Percentiles rank a stretch among this genome's conserved stretches.
Evolutionary conservation across 1,140 invertebrate species (phyloP).

Genomic region (Temnothorax longispinosus): DNA sequence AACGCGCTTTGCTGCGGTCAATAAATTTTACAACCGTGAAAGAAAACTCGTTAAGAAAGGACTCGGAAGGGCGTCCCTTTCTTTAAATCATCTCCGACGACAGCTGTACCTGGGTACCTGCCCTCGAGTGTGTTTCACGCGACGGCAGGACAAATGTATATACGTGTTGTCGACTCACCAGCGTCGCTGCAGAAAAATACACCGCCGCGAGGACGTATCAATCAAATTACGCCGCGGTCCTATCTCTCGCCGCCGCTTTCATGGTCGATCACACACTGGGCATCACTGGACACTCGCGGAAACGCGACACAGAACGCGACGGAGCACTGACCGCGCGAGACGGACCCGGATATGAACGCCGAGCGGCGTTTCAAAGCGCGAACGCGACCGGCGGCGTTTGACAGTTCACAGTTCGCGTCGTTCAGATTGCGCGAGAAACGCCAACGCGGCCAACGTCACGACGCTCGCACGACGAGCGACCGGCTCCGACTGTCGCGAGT

Average conservation of each 20-base stretch:
- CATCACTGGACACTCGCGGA: slow-evolving; percentile 39
- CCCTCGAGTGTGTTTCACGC: neutral
- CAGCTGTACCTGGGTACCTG: neutral
- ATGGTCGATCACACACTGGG: slow-evolving; percentile 38
- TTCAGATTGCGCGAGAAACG: neutral
- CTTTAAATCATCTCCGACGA: neutral
- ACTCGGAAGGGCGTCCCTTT: neutral
- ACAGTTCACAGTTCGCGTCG: slow-evolving; percentile 22
- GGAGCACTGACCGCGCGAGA: neutral
- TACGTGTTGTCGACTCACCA: slow-evolving; percentile 3
- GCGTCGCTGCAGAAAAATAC: neutral
- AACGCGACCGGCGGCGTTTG: neutral
- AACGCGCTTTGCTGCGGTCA: neutral
- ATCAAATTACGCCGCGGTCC: neutral
- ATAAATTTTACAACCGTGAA: neutral
- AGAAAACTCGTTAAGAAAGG: neutral
- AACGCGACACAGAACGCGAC: neutral
- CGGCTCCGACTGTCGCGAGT: slow-evolving; percentile 72
- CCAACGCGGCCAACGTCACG: slow-evolving; percentile 38
- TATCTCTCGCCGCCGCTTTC: slow-evolving; percentile 19
- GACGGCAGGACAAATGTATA: neutral
- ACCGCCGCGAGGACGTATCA: neutral
- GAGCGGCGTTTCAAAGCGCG: neutral
- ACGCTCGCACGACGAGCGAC: slow-evolving; percentile 72
- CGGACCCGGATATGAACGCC: neutral